phyloP scores from a whole-genome alignment of 2,113 vertebrate species.

The Oryzias celebensis region DNA sequence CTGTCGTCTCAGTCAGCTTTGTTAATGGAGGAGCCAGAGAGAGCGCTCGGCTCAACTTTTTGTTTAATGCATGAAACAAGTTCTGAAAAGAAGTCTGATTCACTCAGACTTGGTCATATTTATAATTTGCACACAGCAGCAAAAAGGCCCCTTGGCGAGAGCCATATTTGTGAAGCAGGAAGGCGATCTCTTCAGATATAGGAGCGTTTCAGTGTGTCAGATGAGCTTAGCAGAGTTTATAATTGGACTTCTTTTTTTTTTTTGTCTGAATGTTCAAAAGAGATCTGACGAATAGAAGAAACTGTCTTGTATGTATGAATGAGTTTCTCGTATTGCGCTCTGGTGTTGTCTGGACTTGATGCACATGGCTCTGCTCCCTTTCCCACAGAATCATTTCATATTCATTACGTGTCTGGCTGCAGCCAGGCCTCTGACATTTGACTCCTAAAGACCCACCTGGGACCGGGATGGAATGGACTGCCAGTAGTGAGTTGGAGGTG shows the following conservation, averaged over 20 bases:
- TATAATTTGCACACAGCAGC: conserved; percentile 26
- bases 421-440: conserved; percentile 66
- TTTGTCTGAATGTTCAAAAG: conserved; percentile 32
- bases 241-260: conserved; percentile 30
- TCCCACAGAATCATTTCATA: conserved; percentile 71
- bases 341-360: conserved; percentile 20
- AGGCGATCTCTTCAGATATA: conserved; percentile 11
- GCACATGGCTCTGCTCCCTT: conserved; percentile 31
- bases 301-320: conserved; percentile 17
- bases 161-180: conserved; percentile 26
- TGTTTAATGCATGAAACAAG: conserved; percentile 15
- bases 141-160: conserved; percentile 21
- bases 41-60: conserved; percentile 21
- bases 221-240: conserved; percentile 47
- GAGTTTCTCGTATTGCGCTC: conserved; percentile 35
- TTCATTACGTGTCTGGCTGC: conserved; percentile 66
- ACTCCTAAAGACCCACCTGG: conserved; percentile 73
- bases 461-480: conserved; percentile 64
- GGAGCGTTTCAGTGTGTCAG: conserved; percentile 8
- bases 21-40: conserved; percentile 36
- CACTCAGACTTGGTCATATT: conserved; percentile 24
- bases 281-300: conserved; percentile 8
- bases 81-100: conserved; percentile 14
- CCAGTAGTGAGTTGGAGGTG: conserved; percentile 45
- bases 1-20: conserved; percentile 55